A percentile compares a stretch with the other conserved stretches of the same genome.
phyloP scores from a whole-genome alignment of 2,113 vertebrate genomes.

The Coracopsis vasa region DNA sequence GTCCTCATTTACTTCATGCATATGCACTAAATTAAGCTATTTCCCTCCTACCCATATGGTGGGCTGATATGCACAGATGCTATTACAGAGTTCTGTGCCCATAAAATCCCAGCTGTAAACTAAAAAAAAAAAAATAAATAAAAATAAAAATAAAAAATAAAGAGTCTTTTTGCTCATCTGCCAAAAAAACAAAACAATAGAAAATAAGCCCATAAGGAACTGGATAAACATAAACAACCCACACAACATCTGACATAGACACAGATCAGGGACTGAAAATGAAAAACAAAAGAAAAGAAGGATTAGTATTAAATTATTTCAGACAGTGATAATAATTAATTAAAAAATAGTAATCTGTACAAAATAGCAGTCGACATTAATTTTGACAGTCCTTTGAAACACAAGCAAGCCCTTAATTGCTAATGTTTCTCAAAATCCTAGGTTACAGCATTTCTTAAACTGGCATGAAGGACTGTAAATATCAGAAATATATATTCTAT shows the following conservation, averaged over 20 bases:
- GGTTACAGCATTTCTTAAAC: not conserved
- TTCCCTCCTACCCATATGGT: conserved; percentile 67
- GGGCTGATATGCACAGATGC: conserved; percentile 65
- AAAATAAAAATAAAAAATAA: not conserved
- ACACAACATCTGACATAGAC: not conserved
- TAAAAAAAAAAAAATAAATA: not conserved
- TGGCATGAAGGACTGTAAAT: not conserved
- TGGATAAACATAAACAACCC: not conserved
- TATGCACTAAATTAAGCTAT: conserved; percentile 61
- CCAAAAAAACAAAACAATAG: not conserved
- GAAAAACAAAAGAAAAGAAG: not conserved
- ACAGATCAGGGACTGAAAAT: not conserved
- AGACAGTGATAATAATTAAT: not conserved
- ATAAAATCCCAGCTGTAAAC: conserved; percentile 59
- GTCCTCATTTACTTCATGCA: conserved; percentile 55
- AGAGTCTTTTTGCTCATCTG: conserved; percentile 6
- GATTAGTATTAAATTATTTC: conserved; percentile 6
- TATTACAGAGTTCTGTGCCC: conserved; percentile 20
- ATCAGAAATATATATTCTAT: not conserved
- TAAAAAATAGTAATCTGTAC: not conserved
- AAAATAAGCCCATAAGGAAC: not conserved
- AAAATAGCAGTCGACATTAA: not conserved
- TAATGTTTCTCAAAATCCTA: not conserved
- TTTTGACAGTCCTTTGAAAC: not conserved
- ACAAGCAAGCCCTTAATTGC: not conserved